phyloP scores from a whole-genome alignment of 2,113 vertebrate species.

The Otis tarda region DNA sequence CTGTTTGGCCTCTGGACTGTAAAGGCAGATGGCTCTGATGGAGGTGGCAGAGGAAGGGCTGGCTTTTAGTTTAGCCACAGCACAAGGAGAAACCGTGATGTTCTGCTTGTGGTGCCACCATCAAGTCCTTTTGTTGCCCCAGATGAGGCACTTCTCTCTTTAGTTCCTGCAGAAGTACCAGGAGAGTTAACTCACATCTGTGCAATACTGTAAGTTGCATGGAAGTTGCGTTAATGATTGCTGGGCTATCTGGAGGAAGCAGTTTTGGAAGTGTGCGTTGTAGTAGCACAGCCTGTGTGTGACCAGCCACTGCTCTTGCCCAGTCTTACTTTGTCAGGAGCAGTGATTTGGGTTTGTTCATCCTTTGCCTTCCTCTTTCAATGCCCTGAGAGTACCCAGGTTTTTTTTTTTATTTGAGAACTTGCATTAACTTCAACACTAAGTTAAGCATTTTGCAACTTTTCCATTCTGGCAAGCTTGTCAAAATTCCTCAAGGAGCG shows the following conservation, averaged over 20 bases:
- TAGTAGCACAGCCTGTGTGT: not conserved
- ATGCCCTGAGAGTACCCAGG: not conserved
- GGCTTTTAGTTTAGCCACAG: not conserved
- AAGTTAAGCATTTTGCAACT: not conserved
- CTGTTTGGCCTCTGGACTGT: not conserved
- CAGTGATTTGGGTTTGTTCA: not conserved
- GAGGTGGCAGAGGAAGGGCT: not conserved
- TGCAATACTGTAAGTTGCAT: not conserved
- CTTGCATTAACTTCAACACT: not conserved
- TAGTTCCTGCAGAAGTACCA: not conserved
- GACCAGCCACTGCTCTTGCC: not conserved
- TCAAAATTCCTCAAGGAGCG: conserved; percentile 6
- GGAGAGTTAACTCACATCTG: not conserved
- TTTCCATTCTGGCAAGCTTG: not conserved
- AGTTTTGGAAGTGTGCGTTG: not conserved
- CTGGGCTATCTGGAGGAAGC: not conserved
- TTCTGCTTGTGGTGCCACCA: not conserved
- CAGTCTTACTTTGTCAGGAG: not conserved
- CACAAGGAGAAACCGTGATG: not conserved
- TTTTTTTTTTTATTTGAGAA: not conserved
- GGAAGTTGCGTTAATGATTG: accelerated
- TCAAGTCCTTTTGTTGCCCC: not conserved
- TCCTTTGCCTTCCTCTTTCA: not conserved
- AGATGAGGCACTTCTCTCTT: not conserved
- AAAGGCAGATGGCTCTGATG: not conserved